Base-by-base conservation (phyloP, 2,888 invertebrate species). In the Colostygia pectinataria region DNA sequence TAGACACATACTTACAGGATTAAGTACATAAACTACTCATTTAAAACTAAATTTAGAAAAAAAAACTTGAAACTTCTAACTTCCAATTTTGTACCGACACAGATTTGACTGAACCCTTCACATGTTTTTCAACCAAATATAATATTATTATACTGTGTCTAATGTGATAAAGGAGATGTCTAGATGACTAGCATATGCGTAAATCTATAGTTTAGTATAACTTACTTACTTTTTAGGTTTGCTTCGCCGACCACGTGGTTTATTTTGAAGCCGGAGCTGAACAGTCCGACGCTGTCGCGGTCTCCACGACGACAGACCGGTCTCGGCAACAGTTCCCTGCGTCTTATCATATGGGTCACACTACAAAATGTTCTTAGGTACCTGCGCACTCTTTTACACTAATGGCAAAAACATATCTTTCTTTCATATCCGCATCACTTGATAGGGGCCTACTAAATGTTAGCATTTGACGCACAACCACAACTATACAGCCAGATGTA, bases 241-340 rank as follows among this genome's bases (percentile, higher is more conserved):
- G 63, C 50, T 66, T 57, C 59, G 70, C 74, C 81, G 77, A 76
- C 84, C 89, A 89, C 89, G 89, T 89, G 89, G 75, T 82, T 64
- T 55, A 43, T 55, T 57, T 37, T 34, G 38, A 52, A 55, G 59
- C 64, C 66, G 71, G 65, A 55, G 59, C 61, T 51, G 44, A 71
- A 77, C 68, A 57, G 74, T 77, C 82, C 80, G 74, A 59, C 71
- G 75, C 82, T 82, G 82, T 72, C 85, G 83, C 74, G 65, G 59
- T 77, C 74, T 71, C 64, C 68, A 75, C 80, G 80, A 80, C 86
- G 85, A 89, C 88, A 82, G 88, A 65, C 80, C 73, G 63, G 61
- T 59, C 47, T 41, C 23, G 55, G 50, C 48, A 27, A 28, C 24
- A 28, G 31, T 24, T 43, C 39, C 39, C 20, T 40, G 42, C 41